Conservation (phyloP, 2,888 invertebrate species). For the Chrysina gloriosa region DNA sequence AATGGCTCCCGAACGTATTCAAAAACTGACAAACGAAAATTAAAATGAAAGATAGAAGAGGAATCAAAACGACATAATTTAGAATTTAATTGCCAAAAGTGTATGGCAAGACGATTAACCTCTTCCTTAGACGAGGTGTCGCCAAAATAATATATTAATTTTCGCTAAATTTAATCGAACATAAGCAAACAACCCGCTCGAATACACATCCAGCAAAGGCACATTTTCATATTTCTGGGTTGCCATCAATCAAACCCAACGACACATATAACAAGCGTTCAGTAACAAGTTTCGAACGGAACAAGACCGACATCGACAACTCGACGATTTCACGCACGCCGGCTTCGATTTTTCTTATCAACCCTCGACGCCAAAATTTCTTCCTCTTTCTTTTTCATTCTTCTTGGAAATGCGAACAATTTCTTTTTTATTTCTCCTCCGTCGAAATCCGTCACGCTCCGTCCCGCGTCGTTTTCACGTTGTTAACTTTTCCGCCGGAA, state of each 20-base stretch:
- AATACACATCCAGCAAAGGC: too few species aligned
- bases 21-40: too few species aligned
- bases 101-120: too few species aligned
- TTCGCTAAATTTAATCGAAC: too few species aligned
- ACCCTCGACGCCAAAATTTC: slow-evolving; percentile 3
- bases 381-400: not conserved
- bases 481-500: slow-evolving; percentile 26
- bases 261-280: not conserved
- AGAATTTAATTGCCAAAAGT: too few species aligned
- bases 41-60: too few species aligned
- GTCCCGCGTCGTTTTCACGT: slow-evolving; percentile 3
- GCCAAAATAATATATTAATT: too few species aligned
- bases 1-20: too few species aligned
- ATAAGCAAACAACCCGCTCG: too few species aligned
- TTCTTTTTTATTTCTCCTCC: slow-evolving; percentile 5
- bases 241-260: slow-evolving; percentile 4
- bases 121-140: too few species aligned
- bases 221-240: not conserved
- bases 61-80: not conserved
- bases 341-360: slow-evolving; percentile 3
- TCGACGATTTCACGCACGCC: slow-evolving; percentile 24
- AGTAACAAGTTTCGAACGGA: not conserved
- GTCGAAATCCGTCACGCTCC: not conserved
- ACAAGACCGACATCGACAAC: slow-evolving; percentile 3
- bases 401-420: not conserved